A percentile compares a stretch with the other conserved stretches of the same genome.
phyloP scores from a whole-genome alignment of 1,140 invertebrate species.

The Bactericera cockerelli region DNA sequence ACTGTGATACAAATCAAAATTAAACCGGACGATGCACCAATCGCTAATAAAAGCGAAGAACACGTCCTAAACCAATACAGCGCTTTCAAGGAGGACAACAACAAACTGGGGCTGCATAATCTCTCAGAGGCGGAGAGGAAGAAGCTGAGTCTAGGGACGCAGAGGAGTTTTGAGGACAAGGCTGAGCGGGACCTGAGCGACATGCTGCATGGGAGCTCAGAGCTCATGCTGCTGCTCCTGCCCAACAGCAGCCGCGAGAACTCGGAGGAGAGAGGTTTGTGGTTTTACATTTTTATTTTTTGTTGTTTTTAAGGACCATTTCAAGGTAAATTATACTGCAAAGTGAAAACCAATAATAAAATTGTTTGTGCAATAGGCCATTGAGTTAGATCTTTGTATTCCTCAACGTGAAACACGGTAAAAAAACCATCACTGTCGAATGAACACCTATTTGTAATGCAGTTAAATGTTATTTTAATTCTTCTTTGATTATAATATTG shows the following conservation, averaged over 20 bases:
- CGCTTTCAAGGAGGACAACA: background rate
- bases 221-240: slow-evolving; percentile 64
- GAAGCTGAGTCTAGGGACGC: background rate
- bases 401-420: too few species aligned
- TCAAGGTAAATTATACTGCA: too few species aligned
- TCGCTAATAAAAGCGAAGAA: background rate
- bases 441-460: too few species aligned
- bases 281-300: too few species aligned
- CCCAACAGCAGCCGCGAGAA: slow-evolving; percentile 36
- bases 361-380: too few species aligned
- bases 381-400: too few species aligned
- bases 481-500: too few species aligned
- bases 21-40: background rate
- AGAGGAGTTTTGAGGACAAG: slow-evolving; percentile 8
- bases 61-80: background rate
- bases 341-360: too few species aligned
- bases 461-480: too few species aligned
- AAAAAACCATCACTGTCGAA: too few species aligned
- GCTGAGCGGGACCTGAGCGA: slow-evolving; percentile 21
- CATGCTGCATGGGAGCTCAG: slow-evolving; percentile 41
- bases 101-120: background rate
- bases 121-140: background rate
- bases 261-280: slow-evolving; percentile 24
- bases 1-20: slow-evolving; percentile 5
- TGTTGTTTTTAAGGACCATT: too few species aligned